Base-by-base conservation (phyloP, 2,888 invertebrate genomes). In the Diaperis boleti region DNA sequence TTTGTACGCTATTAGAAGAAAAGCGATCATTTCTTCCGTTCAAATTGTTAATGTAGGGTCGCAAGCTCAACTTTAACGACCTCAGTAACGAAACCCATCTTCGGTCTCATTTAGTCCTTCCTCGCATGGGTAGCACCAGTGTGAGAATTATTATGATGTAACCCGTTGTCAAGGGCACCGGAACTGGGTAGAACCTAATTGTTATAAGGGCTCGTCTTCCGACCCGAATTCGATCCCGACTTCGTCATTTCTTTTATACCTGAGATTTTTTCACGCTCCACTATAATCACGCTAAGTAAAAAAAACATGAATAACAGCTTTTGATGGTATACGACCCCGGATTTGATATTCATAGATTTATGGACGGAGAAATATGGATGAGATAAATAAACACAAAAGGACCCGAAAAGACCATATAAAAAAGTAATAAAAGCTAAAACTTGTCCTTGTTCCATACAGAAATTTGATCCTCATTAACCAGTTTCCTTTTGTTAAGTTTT, bases 161-260 rank as follows among this genome's bases (percentile, higher is more conserved):
- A 62, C 37, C 55, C 55, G 31, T 39, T 37, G 14, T 37, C 7
- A 35, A 62, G 57, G 57, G 49, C 62, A 66, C 65, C 66, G 68
- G 67, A 67, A 70, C 45, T 69, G 65, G 69, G 68, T 59, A 63
- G 66, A 59, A 56, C 59, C 45, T 62, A 65, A 69, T 69, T 64
- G 64, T 66, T 31, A 26, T 39, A 56, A 69, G 67, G 69, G 69
- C 67, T 69, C 60, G 67, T 61, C 67, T 49, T 57, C 62, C 50
- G 41, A 52, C 45, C 68, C 64, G 57, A 49, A 62, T 68, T 55
- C 11, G 42, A 49, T 41, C 68, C 64, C 62, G 55, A 64, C 66
- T 62, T 15, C 49, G 41, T 42, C 54, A 54, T 45, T 22, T 13
- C 42, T 13, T 39, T 22, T 17, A 17, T 59, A 59, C 59, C 59